A percentile compares a stretch with the other conserved stretches of the same genome.
Evolutionary conservation across 1,140 invertebrate species (phyloP).

Genomic region (Brachionus koreanus): DNA sequence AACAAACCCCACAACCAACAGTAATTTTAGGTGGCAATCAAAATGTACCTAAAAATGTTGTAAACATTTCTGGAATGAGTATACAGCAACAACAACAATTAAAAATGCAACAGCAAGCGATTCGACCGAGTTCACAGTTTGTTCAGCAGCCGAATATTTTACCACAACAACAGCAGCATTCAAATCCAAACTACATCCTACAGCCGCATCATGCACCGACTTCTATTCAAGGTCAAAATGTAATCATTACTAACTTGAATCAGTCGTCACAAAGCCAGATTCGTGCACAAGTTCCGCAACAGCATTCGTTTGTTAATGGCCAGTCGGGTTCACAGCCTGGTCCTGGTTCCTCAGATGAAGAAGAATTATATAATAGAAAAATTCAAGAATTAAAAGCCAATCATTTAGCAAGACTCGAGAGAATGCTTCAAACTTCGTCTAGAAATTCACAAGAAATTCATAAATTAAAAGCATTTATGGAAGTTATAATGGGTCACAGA

Average conservation of each 20-base stretch:
- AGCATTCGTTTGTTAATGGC: neutral
- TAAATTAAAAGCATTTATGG: conserved; percentile 40
- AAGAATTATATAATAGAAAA: conserved; percentile 39
- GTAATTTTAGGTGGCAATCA: neutral
- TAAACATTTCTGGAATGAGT: neutral
- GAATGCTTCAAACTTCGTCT: neutral
- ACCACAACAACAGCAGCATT: neutral
- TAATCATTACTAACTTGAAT: conserved; percentile 14
- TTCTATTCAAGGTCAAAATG: neutral
- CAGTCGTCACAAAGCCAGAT: conserved; percentile 6
- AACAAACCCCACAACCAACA: neutral
- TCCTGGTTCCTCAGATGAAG: neutral
- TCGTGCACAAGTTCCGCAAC: neutral
- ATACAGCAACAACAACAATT: conserved; percentile 7
- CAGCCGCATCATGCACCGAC: neutral
- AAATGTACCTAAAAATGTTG: neutral
- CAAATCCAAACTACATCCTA: neutral
- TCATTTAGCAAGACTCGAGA: conserved; percentile 30
- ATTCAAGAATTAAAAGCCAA: conserved; percentile 38
- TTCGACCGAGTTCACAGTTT: neutral
- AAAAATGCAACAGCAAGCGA: conserved; percentile 6
- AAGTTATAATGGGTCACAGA: conserved; percentile 23
- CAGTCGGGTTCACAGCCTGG: neutral
- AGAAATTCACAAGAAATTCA: conserved; percentile 20
- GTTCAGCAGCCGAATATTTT: neutral